phyloP scores from a whole-genome alignment of 2,113 vertebrate genomes.

The Clupea harengus region DNA sequence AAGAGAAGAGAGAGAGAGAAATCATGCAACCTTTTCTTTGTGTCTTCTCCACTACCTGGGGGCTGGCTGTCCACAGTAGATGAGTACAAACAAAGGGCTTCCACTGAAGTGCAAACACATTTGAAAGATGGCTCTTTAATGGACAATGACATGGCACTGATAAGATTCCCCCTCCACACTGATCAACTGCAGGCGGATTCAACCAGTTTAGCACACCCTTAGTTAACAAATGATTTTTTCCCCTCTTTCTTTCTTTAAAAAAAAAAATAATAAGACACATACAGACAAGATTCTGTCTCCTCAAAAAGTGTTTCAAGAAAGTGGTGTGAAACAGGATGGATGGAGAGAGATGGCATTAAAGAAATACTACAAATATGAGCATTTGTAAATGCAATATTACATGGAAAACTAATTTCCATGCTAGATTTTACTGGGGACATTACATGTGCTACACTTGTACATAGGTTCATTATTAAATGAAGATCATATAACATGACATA shows the following conservation, averaged over 20 bases:
- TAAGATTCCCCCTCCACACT: constrained; percentile 34
- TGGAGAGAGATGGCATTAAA: background rate
- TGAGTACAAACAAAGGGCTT: constrained; percentile 49
- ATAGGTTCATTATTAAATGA: background rate
- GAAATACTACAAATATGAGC: background rate
- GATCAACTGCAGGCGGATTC: constrained; percentile 11
- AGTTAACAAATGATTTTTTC: constrained; percentile 24
- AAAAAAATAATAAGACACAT: background rate
- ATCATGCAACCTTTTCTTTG: constrained; percentile 56
- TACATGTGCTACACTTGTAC: background rate
- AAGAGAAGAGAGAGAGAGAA: constrained; percentile 18
- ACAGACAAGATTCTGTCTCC: too few species aligned
- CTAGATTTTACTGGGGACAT: background rate
- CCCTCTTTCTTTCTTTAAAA: background rate
- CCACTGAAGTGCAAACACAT: constrained; percentile 58
- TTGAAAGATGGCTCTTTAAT: constrained; percentile 57
- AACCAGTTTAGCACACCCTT: constrained; percentile 25
- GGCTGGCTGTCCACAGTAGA: constrained; percentile 48
- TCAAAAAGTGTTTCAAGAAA: too few species aligned
- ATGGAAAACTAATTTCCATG: background rate
- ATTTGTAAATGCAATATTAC: background rate
- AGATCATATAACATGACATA: background rate
- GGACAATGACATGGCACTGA: constrained; percentile 46
- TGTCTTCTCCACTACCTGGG: constrained; percentile 54
- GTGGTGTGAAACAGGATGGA: too few species aligned